Percentiles rank a stretch among this genome's conserved stretches.
Evolutionary conservation across 2,797 vertebrate genomes (phyloP).

Genomic region (Ambastaia sidthimunki): DNA sequence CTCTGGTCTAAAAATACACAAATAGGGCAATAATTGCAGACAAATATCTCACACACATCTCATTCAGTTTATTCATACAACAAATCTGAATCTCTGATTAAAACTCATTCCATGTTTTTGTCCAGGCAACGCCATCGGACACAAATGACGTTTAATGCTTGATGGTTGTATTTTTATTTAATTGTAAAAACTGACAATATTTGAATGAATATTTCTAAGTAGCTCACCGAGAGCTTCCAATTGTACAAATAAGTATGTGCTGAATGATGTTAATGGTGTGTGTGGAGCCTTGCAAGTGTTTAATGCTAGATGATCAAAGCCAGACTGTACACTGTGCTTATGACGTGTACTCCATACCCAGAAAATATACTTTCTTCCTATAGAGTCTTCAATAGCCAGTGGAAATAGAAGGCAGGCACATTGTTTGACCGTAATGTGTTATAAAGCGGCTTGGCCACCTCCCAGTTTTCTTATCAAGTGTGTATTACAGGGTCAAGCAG

Average conservation of each 20-base stretch:
- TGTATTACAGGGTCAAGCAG: conserved; percentile 60
- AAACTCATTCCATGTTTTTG: conserved; percentile 5
- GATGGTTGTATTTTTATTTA: conserved; percentile 11
- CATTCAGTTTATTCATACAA: conserved; percentile 2
- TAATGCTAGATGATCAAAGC: conserved; percentile 56
- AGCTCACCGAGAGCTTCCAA: conserved; percentile 9
- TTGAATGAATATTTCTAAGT: background rate
- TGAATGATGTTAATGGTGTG: conserved; percentile 34
- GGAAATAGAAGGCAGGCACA: conserved; percentile 36
- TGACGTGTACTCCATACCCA: conserved; percentile 24
- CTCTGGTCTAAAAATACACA: conserved; percentile 34
- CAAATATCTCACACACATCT: conserved; percentile 9
- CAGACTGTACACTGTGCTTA: conserved; percentile 59
- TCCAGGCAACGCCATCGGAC: background rate
- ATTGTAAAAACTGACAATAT: background rate
- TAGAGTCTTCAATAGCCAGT: conserved; percentile 12
- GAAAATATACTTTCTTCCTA: background rate
- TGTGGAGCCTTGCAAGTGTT: conserved; percentile 38
- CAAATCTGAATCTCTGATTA: background rate
- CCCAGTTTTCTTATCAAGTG: conserved; percentile 62
- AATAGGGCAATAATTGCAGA: conserved; percentile 28
- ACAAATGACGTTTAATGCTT: background rate
- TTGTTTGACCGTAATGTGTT: conserved; percentile 22
- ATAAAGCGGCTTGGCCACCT: conserved; percentile 36
- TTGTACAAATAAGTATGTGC: conserved; percentile 6